phyloP scores from a whole-genome alignment of 1,140 invertebrate genomes.

The Notospermus geniculatus region DNA sequence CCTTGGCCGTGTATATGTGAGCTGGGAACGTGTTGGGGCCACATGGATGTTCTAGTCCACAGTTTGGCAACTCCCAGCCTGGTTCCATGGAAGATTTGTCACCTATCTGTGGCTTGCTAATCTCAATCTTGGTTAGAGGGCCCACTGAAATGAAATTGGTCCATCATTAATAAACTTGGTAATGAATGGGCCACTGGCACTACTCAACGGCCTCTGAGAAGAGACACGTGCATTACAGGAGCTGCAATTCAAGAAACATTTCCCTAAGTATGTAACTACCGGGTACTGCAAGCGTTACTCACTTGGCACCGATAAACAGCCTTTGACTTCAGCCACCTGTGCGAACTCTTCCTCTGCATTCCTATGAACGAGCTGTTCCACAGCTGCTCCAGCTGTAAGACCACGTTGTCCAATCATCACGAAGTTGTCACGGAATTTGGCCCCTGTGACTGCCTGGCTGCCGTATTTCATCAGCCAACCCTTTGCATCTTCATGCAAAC shows the following conservation, averaged over 20 bases:
- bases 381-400: conserved; percentile 58
- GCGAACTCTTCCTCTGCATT: conserved; percentile 32
- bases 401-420: conserved; percentile 62
- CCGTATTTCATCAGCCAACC: conserved; percentile 47
- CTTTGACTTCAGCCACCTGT: conserved; percentile 33
- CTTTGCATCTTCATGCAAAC: conserved; percentile 37
- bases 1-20: conserved; percentile 58
- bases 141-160: conserved; percentile 39
- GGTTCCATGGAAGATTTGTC: conserved; percentile 26
- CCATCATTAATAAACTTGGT: neutral
- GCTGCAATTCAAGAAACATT: neutral
- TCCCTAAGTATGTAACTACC: no score
- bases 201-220: neutral
- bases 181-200: neutral
- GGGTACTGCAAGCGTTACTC: no score
- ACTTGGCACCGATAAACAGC: conserved; percentile 35
- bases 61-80: conserved; percentile 52
- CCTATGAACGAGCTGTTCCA: conserved; percentile 51
- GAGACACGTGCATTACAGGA: neutral
- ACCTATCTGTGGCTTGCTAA: conserved; percentile 27
- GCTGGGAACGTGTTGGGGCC: conserved; percentile 52
- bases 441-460: conserved; percentile 56
- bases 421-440: conserved; percentile 60
- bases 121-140: conserved; percentile 20
- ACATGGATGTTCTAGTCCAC: conserved; percentile 55